These are phyloP conservation scores for Araneus ventricosus DNA, from an alignment of 1,140 invertebrate species.

Conservation along the genomic window DNA sequence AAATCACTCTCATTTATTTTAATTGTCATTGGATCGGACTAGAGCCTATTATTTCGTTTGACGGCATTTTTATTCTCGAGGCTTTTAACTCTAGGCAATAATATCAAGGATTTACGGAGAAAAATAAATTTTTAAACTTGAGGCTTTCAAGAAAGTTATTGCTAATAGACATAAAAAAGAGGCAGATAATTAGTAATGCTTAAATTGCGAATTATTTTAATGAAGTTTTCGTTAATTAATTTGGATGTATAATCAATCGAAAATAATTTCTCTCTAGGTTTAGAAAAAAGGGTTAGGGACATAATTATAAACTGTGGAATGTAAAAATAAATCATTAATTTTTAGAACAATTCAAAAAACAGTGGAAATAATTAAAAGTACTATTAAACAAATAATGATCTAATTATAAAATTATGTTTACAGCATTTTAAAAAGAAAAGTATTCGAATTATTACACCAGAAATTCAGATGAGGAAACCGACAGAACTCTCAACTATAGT, in stretches of 20 bases:
- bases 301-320: background rate
- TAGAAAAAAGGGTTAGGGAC: background rate
- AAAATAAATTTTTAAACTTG: background rate
- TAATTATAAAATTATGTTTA: too few species aligned
- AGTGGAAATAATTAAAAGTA: too few species aligned
- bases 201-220: background rate
- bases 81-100: background rate
- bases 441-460: too few species aligned
- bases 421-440: too few species aligned
- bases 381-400: too few species aligned
- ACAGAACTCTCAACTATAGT: too few species aligned
- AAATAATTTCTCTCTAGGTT: background rate
- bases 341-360: too few species aligned
- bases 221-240: constrained; percentile 30
- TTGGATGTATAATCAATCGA: background rate
- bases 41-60: background rate
- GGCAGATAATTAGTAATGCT: background rate
- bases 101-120: background rate
- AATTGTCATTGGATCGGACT: background rate
- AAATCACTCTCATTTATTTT: constrained; percentile 7
- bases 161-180: background rate
- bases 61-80: background rate
- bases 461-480: too few species aligned
- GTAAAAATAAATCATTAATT: background rate
- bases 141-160: background rate